Conservation (phyloP, 2,113 vertebrate genomes). For the Sinocyclocheilus grahami region DNA sequence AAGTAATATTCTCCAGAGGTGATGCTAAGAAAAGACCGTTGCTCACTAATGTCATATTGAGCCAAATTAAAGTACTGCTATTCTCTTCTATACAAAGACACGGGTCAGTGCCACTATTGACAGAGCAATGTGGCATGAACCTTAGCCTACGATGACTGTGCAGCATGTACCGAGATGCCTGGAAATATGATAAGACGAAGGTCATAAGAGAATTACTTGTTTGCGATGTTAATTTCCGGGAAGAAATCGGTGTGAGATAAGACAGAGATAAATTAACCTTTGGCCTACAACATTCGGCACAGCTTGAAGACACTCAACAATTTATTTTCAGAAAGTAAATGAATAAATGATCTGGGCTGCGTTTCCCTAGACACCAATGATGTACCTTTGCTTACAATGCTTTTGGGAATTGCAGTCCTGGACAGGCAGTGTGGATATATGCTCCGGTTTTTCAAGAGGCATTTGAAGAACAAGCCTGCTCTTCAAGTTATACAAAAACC, state of each 20-base stretch:
- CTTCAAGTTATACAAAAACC: constrained; percentile 30
- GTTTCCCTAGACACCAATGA: not conserved
- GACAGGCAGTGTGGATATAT: constrained; percentile 3
- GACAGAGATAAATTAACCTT: not conserved
- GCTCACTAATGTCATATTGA: not conserved
- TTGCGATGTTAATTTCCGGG: not conserved
- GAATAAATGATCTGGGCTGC: not conserved
- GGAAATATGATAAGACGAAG: constrained; percentile 69
- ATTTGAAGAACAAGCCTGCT: constrained; percentile 35
- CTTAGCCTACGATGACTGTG: constrained; percentile 72
- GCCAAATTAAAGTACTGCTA: not conserved
- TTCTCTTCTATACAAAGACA: not conserved
- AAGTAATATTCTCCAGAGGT: not conserved
- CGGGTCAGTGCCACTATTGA: constrained; percentile 70
- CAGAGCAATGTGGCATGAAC: constrained; percentile 70
- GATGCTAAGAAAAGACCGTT: not conserved
- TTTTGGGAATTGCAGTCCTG: not conserved
- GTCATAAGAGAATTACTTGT: constrained; percentile 63
- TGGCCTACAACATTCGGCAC: not conserved
- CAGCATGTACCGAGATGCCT: constrained; percentile 68
- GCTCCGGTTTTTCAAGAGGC: not conserved
- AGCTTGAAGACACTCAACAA: not conserved
- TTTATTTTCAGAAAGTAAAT: not conserved
- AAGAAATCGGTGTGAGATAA: not conserved
- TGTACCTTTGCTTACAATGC: not conserved